Evolutionary conservation across 2,113 vertebrate genomes (phyloP), one percentile per base, ranked within the genome.

Genomic region (Corvus cornix): DNA sequence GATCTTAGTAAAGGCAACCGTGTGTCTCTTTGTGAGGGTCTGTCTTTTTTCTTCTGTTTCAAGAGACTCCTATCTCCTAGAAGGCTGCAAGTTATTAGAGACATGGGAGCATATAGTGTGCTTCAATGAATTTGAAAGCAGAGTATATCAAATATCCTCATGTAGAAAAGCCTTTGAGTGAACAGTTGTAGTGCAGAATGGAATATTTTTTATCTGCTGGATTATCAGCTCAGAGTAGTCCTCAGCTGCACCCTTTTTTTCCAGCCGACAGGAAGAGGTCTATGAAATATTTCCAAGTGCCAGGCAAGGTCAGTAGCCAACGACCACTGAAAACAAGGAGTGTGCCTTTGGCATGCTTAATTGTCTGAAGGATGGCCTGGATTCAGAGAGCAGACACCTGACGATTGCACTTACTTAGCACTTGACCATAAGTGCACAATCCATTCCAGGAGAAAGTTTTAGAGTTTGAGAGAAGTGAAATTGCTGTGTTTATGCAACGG

Each of bases 121-220:
- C 96, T 93, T 93, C 90, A 92, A 75, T 93, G 86, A 89, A 94
- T 95, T 78, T 95, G 94, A 96, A 96, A 96, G 95, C 90, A 69
- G 81, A 68, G 56, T 75, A 28, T 94, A 94, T 96, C 80, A 95
- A 95, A 96, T 89, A 90, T 72, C 76, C 33, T 78, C 11, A 7
- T 39, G 73, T 35, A 88, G 93, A 93, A 96, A 93, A 90, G 68
- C 66, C 73, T 96, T 87, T 90, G 89, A 93, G 77, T 62, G 73
- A 95, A 87, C 53, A 93, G 66, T 78, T 75, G 62, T 89, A 86
- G 79, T 10, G 0, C 64, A 53, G 85, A 77, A 89, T 87, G 83
- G 76, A 89, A 93, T 95, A 73, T 9, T 87, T 96, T 90, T 94
- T 79, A 76, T 95, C 90, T 86, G 56, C 66, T 92, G 86, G 69